Percentiles rank a stretch among this genome's conserved stretches.
Conservation (phyloP, 2,888 invertebrate species). For the Elegia similella region DNA sequence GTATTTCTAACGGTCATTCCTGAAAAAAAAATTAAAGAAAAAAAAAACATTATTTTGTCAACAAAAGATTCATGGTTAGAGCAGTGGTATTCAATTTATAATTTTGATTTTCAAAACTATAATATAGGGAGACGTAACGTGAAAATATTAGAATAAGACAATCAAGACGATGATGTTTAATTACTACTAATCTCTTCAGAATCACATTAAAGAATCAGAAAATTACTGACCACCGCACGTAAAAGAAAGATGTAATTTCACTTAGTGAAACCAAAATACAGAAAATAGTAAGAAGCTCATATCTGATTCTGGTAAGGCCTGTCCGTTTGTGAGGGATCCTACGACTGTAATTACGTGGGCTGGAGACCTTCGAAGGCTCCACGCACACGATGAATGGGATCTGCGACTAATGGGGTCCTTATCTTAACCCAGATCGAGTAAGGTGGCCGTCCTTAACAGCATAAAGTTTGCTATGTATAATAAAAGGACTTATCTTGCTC, state of each 20-base stretch:
- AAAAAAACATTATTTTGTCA: too few species aligned
- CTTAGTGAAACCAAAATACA: constrained; percentile 27
- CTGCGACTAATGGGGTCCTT: constrained; percentile 76
- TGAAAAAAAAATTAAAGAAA: too few species aligned
- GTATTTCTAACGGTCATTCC: too few species aligned
- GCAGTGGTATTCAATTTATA: too few species aligned
- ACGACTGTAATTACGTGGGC: constrained; percentile 61
- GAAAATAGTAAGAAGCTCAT: constrained; percentile 42
- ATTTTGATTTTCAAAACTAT: too few species aligned
- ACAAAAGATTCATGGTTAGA: too few species aligned
- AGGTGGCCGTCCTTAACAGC: constrained; percentile 66
- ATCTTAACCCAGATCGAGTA: constrained; percentile 66
- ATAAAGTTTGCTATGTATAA: constrained; percentile 70
- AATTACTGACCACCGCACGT: neutral
- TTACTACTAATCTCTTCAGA: too few species aligned
- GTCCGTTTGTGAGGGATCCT: constrained; percentile 47
- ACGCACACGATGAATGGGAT: constrained; percentile 72
- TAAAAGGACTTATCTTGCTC: constrained; percentile 67
- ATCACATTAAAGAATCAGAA: neutral
- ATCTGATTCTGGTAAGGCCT: constrained; percentile 45
- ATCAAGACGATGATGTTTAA: too few species aligned
- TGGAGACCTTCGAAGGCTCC: constrained; percentile 45
- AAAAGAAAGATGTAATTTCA: constrained; percentile 1
- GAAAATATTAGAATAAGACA: too few species aligned
- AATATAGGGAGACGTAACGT: too few species aligned